Percentiles rank a stretch among this genome's conserved stretches.
Evolutionary conservation across 2,888 invertebrate genomes (phyloP).

Genomic region (Spodoptera picta): DNA sequence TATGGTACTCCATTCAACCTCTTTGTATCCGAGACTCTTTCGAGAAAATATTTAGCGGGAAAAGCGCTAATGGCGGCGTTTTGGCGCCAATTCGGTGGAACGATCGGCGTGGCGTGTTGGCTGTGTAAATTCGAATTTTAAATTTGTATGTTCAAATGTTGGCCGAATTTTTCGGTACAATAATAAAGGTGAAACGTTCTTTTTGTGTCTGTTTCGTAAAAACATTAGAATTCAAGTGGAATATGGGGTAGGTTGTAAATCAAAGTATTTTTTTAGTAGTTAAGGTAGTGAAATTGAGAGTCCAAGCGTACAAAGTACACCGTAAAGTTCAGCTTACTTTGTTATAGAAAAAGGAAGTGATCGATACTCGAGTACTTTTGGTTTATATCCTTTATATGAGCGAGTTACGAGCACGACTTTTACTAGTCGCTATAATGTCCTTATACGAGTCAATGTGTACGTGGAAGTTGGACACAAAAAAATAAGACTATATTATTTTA

Average conservation of each 20-base stretch:
- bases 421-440: slow-evolving; percentile 10
- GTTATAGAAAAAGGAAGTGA: slow-evolving; percentile 34
- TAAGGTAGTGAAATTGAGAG: slow-evolving; percentile 15
- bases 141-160: slow-evolving; percentile 21
- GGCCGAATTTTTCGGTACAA: neutral
- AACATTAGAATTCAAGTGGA: neutral
- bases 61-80: slow-evolving; percentile 46
- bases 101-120: slow-evolving; percentile 43
- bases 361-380: slow-evolving; percentile 36
- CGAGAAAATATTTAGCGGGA: slow-evolving; percentile 52
- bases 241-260: slow-evolving; percentile 19
- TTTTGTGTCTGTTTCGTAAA: neutral
- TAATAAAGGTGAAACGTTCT: neutral
- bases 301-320: slow-evolving; percentile 7
- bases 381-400: slow-evolving; percentile 41
- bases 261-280: slow-evolving; percentile 13
- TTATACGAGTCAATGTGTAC: slow-evolving; percentile 7
- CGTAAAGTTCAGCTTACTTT: slow-evolving; percentile 24
- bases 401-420: slow-evolving; percentile 32
- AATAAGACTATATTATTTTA: too few species aligned
- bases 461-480: neutral
- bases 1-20: slow-evolving; percentile 53
- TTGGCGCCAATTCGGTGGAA: slow-evolving; percentile 57
- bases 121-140: slow-evolving; percentile 21
- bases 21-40: slow-evolving; percentile 53